Evolutionary conservation across 1,140 invertebrate species (phyloP), one percentile per base, ranked within the genome.

Genomic region (Drosophila busckii): DNA sequence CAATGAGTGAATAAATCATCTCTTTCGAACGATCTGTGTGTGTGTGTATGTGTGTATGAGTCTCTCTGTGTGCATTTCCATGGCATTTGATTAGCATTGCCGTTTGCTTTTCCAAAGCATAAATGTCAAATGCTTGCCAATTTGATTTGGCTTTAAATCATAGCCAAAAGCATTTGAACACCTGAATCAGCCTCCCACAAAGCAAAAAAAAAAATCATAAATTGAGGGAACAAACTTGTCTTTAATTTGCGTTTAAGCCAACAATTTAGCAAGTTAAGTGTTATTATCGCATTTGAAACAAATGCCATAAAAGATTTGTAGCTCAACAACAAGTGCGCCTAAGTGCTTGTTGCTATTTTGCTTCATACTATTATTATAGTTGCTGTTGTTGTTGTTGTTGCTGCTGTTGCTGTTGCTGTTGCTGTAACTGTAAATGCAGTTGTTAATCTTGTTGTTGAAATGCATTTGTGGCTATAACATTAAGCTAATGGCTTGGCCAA

Each of bases 1-100:
- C 73, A 78, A 78, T 78, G 73, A 78, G 68, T 78, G 73, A 73
- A 78, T 78, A 80, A 78, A 78, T 78, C 73, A 78, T 78, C 73
- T 80, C 68, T 65, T 38, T 22, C 56, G n/a, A n/a, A n/a, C n/a
- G 26, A 25, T 26, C 46, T 34, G 31, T 31, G 6, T 12, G 17
- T 52, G 23, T 29, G 41, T 16, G 29, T 44, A 6, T 6, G 40
- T 13, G 52, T 17, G 15, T 6, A 9, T 5, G 2, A 10, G 7
- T 2, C 15, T 31, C 28, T 40, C 19, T 12, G 7, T 25, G 16
- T 37, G 26, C 20, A 28, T 32, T 42, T 48, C 46, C 50, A 42
- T 70, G 71, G 56, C 65, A 76, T 76, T 66, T 73, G 61, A 59
- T 64, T 55, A 54, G n/a, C 44, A 38, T 41, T 23, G 40, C 22